Evolutionary conservation across 2,113 vertebrate species (phyloP).

Genomic region (Pterocles burchelli): DNA sequence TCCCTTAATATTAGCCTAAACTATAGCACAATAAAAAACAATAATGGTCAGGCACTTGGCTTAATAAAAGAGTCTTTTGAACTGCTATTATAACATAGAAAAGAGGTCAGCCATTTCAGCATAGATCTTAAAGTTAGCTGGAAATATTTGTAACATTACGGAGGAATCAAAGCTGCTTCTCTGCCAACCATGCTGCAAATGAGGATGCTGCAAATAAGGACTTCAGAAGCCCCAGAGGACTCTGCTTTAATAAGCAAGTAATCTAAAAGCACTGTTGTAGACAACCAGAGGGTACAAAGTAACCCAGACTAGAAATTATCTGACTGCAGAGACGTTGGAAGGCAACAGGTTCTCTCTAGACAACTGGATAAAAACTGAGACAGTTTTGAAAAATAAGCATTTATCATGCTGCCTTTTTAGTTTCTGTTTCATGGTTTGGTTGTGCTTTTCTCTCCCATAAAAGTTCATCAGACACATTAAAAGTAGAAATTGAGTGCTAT

Average conservation of each 20-base stretch:
- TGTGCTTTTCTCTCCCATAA: neutral
- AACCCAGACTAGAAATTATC: neutral
- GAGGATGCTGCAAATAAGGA: conserved; percentile 10
- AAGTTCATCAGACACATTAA: conserved; percentile 29
- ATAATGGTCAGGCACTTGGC: conserved; percentile 9
- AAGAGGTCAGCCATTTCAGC: conserved; percentile 8
- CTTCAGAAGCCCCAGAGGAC: conserved; percentile 8
- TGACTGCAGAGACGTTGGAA: neutral
- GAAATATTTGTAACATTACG: conserved; percentile 51
- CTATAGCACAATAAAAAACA: conserved; percentile 59
- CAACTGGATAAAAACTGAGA: neutral
- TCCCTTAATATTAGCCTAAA: conserved; percentile 47
- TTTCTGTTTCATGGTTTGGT: conserved; percentile 14
- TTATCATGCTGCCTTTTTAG: conserved; percentile 33
- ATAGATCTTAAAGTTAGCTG: conserved; percentile 56
- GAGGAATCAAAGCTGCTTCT: conserved; percentile 31
- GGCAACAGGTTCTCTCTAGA: conserved; percentile 29
- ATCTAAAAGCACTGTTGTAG: conserved; percentile 22
- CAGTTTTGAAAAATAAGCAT: neutral
- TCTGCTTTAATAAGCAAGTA: conserved; percentile 5
- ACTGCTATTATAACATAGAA: neutral
- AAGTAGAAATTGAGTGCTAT: conserved; percentile 16
- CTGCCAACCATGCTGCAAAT: conserved; percentile 9
- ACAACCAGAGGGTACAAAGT: conserved; percentile 3
- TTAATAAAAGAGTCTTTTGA: conserved; percentile 55